phyloP scores from a whole-genome alignment of 2,113 vertebrate genomes.

The Zingel zingel region DNA sequence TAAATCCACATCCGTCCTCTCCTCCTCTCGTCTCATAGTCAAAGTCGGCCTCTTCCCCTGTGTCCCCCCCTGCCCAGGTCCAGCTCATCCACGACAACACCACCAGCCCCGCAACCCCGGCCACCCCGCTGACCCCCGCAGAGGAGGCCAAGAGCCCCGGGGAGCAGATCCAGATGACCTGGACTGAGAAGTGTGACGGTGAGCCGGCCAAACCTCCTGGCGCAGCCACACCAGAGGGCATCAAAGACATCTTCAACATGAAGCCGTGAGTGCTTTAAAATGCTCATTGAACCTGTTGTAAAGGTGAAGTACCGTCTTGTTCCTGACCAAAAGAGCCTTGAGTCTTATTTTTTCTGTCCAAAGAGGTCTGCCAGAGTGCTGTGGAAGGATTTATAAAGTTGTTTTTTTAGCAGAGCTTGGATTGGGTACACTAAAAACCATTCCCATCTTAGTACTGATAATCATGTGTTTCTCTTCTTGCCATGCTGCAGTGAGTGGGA shows the following conservation, averaged over 20 bases:
- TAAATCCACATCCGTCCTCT: slow-evolving; percentile 69
- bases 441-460: slow-evolving; percentile 35
- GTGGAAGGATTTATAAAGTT: slow-evolving; percentile 12
- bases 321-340: background rate
- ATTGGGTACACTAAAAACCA: background rate
- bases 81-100: slow-evolving; percentile 97
- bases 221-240: slow-evolving; percentile 91
- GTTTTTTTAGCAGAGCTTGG: background rate
- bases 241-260: slow-evolving; percentile 99
- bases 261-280: slow-evolving; percentile 91
- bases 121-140: slow-evolving; percentile 88
- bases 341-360: background rate
- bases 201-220: slow-evolving; percentile 93
- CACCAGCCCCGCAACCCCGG: slow-evolving; percentile 88
- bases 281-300: slow-evolving; percentile 35
- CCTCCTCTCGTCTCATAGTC: slow-evolving; percentile 72
- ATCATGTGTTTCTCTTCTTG: slow-evolving; percentile 78
- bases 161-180: slow-evolving; percentile 96
- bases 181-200: slow-evolving; percentile 94
- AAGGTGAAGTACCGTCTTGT: slow-evolving; percentile 18
- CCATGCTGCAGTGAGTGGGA: slow-evolving; percentile 96
- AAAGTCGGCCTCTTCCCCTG: slow-evolving; percentile 81
- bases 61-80: slow-evolving; percentile 87
- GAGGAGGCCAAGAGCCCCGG: slow-evolving; percentile 89
- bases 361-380: background rate